Base-by-base conservation (phyloP, 53 echinoderm and acorn worm species). In the Mesocentrotus franciscanus region DNA sequence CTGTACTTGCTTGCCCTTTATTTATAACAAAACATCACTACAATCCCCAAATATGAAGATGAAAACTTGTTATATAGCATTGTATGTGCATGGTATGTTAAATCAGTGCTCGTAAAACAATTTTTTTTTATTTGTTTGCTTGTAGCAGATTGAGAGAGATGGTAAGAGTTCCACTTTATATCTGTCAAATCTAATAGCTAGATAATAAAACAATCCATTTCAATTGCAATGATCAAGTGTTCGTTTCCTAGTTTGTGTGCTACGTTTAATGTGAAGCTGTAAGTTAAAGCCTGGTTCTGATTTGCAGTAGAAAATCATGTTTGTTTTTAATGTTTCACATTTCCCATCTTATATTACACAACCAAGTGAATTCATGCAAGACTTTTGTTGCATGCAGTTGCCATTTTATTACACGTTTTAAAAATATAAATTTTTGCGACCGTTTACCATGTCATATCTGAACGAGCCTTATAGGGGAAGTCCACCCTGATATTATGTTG, bases 201-300 rank as follows among this genome's bases (percentile, higher is more conserved):
- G 85, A 85, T n/a, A 56, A 87, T 87, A 87, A 87, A 87, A 87
- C 58, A 87, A 59, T 22, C 36, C 84, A 87, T 27, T 87, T 58
- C 26, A 87, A 87, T 87, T 87, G 87, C 87, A 87, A 58, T 16
- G 24, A 58, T 58, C 10, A 32, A 49, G 6, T 36, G 20, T 84
- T 42, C 49, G 49, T 36, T 84, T 42, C 74, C 26, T 22, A 1
- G 12, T 49, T 49, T 49, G 49, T 49, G 49, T 49, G 49, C 49
- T 49, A 49, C 49, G 49, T 6, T 49, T 49, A 49, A 49, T 49
- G 49, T 49, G 49, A 49, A 49, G 6, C 49, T 49, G 6, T 49
- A 49, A 49, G 49, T 2, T 39, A 39, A 49, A 49, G 49, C n/a
- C n/a, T n/a, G n/a, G n/a, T n/a, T n/a, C n/a, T n/a, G n/a, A n/a